phyloP scores from a whole-genome alignment of 2,113 vertebrate species.

The Neomonachus schauinslandi region DNA sequence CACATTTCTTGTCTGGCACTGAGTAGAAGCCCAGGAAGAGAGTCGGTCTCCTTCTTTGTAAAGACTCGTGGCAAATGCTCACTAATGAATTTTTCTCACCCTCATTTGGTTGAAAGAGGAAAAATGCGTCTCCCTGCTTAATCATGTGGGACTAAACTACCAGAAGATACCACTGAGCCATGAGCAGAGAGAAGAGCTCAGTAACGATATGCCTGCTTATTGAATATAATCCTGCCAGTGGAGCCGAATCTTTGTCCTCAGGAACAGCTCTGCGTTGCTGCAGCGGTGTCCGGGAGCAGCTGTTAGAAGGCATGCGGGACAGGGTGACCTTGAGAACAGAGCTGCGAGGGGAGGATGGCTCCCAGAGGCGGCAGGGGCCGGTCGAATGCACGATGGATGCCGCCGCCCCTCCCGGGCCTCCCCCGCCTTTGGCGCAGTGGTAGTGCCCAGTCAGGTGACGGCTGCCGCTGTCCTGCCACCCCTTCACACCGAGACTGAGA shows the following conservation, averaged over 20 bases:
- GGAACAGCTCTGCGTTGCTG: background rate
- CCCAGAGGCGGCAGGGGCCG: background rate
- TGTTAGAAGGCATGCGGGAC: background rate
- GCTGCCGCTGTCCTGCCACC: background rate
- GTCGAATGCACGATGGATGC: accelerated
- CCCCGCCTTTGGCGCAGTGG: background rate
- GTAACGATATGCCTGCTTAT: background rate
- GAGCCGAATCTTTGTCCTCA: constrained; percentile 21
- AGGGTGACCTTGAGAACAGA: constrained; percentile 64
- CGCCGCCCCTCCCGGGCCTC: accelerated
- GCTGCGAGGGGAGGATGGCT: background rate
- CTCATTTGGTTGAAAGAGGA: constrained; percentile 39
- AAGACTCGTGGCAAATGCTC: background rate
- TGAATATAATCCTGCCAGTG: constrained; percentile 33
- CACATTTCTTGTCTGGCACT: background rate
- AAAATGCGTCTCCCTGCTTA: constrained; percentile 4
- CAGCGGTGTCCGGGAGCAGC: background rate
- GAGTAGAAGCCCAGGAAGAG: background rate
- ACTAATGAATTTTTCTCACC: constrained; percentile 30
- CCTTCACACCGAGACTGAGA: background rate
- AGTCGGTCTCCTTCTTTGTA: background rate
- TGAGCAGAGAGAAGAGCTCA: background rate
- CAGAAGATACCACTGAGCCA: constrained; percentile 47
- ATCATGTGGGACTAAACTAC: constrained; percentile 33
- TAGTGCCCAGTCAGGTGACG: background rate